Evolutionary conservation across 1,140 invertebrate species (phyloP).

Genomic region (Orussus abietinus): DNA sequence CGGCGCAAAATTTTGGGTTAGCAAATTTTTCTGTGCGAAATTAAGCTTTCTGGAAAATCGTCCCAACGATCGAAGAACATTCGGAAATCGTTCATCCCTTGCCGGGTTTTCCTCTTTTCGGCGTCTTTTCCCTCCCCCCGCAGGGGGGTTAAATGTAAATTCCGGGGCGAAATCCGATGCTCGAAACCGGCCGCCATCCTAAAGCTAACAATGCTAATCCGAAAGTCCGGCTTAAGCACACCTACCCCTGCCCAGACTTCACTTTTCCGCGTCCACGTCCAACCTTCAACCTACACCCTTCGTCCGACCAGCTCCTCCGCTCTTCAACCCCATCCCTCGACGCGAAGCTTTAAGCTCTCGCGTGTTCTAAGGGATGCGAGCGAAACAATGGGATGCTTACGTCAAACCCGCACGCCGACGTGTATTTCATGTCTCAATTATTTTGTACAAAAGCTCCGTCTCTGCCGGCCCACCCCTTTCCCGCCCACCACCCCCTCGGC

Average conservation of each 20-base stretch:
- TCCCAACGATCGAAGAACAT: too few relatives aligned
- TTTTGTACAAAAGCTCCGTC: conserved; percentile 42
- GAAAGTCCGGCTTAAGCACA: conserved; percentile 41
- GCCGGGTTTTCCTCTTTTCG: too few relatives aligned
- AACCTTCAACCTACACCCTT: conserved; percentile 12
- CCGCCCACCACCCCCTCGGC: conserved; percentile 4
- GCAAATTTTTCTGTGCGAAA: too few relatives aligned
- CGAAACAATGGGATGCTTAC: conserved; percentile 47
- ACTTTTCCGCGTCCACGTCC: conserved; percentile 16
- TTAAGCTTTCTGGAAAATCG: too few relatives aligned
- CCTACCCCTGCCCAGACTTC: conserved; percentile 32
- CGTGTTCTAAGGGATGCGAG: conserved; percentile 23
- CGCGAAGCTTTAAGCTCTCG: neutral
- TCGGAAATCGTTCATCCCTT: too few relatives aligned
- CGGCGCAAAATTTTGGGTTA: too few relatives aligned
- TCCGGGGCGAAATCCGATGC: neutral
- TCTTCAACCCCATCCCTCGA: conserved; percentile 21
- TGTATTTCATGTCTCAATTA: conserved; percentile 52
- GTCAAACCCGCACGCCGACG: too few relatives aligned
- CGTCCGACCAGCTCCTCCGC: conserved; percentile 19
- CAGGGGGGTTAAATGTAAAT: too few relatives aligned
- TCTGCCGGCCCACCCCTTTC: conserved; percentile 17
- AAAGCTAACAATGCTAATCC: conserved; percentile 41
- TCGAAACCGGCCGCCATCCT: conserved; percentile 11
- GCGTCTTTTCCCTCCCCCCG: too few relatives aligned